Evolutionary conservation across 1,140 invertebrate genomes (phyloP), one percentile per base, ranked within the genome.

Genomic region (Gryllus bimaculatus): DNA sequence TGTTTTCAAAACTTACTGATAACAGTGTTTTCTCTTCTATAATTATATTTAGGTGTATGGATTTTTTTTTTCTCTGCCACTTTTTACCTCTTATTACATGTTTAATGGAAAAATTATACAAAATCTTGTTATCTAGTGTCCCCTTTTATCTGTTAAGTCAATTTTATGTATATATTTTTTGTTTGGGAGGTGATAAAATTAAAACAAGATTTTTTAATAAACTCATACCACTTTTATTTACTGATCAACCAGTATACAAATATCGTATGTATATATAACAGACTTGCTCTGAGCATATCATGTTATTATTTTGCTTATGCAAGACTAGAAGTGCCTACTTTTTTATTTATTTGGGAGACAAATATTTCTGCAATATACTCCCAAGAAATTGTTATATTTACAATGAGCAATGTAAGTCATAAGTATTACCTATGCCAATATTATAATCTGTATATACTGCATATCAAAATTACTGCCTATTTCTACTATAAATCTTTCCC

Each of bases 231-330:
- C 18, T 66, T 66, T 13, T 39, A 39, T 39, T 66, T 66, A 66
- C 54, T 66, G 54, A 66, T 66, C 54, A 66, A 66, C 54, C 54
- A 66, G 54, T 66, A 66, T 66, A 66, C 54, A 66, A 66, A 66
- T 66, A 66, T 66, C 18, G 7, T 66, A 66, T 66, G 26, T 39
- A 39, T 39, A 39, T 39, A 39, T 66, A 13, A 66, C 54, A 66
- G 54, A 66, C 18, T 66, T 66, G 54, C 54, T 66, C 54, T 18
- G 54, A 66, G 54, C 54, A 66, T 66, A 66, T 66, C 54, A 66
- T 10, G 54, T 66, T 66, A 66, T 66, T 66, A 39, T 5, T 66
- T 66, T 66, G 54, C 54, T 66, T 66, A 10, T 66, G 54, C 54
- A 66, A 66, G 54, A 66, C 54, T 66, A 66, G 54, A 66, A 66